phyloP scores from a whole-genome alignment of 2,888 invertebrate species.

The Chromoteleia sp. region DNA sequence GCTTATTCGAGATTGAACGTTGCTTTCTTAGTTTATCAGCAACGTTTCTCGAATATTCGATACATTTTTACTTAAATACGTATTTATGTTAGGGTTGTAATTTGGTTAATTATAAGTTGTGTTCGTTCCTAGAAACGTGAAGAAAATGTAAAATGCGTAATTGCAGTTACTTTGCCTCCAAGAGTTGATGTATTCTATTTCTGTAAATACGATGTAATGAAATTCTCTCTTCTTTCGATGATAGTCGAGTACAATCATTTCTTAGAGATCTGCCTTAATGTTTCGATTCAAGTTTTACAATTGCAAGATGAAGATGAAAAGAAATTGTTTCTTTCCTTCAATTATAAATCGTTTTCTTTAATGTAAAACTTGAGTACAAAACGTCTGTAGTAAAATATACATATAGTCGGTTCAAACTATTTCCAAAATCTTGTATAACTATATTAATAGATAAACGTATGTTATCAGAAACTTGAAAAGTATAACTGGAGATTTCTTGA shows the following conservation, averaged over 20 bases:
- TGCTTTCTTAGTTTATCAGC: no score
- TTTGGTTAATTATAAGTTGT: background rate
- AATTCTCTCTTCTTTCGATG: conserved; percentile 11
- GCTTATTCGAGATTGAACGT: background rate
- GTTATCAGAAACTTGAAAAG: background rate
- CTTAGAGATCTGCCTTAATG: conserved; percentile 29
- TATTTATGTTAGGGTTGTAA: background rate
- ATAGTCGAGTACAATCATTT: conserved; percentile 40
- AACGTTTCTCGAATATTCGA: background rate
- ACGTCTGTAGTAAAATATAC: conserved; percentile 26
- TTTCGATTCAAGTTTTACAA: conserved; percentile 11
- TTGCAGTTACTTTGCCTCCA: conserved; percentile 14
- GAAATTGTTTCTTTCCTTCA: background rate
- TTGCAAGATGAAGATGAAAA: background rate
- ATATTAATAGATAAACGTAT: background rate
- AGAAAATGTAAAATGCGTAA: background rate
- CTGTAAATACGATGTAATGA: conserved; percentile 10
- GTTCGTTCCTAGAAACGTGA: background rate
- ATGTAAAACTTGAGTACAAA: background rate
- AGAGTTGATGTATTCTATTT: conserved; percentile 16
- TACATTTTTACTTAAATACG: background rate
- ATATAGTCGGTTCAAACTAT: conserved; percentile 14
- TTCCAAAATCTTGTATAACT: conserved; percentile 5
- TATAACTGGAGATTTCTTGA: background rate
- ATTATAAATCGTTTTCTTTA: no score